phyloP scores from a whole-genome alignment of 2,797 vertebrate genomes.

The Leptodactylus fallax region DNA sequence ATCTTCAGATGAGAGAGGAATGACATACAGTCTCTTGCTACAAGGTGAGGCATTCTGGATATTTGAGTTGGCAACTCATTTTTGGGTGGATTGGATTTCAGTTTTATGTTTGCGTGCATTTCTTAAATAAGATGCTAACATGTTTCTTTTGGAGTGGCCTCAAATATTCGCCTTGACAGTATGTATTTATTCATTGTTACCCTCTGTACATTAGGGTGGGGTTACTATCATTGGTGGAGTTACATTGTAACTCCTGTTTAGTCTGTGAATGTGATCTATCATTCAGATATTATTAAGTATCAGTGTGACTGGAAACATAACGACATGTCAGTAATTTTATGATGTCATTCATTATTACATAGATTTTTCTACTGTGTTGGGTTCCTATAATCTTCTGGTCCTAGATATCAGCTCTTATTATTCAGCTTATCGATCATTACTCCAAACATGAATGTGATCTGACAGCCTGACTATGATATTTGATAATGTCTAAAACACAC shows the following conservation, averaged over 20 bases:
- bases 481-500: not conserved
- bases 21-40: too few relatives aligned
- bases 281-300: not conserved
- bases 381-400: not conserved
- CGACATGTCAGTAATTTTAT: not conserved
- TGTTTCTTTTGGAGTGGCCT: not conserved
- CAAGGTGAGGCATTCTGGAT: not conserved
- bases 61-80: not conserved
- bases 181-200: not conserved
- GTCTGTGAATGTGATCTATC: not conserved
- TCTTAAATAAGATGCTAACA: not conserved
- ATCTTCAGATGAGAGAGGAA: not conserved
- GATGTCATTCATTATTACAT: not conserved
- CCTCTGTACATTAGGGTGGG: not conserved
- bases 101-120: not conserved
- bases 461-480: not conserved
- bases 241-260: not conserved
- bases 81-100: not conserved
- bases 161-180: not conserved
- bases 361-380: not conserved
- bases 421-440: not conserved
- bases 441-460: not conserved
- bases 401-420: not conserved
- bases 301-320: not conserved
- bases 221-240: not conserved